phyloP scores from a whole-genome alignment of 2,888 invertebrate genomes.

The Copidosoma aretas region DNA sequence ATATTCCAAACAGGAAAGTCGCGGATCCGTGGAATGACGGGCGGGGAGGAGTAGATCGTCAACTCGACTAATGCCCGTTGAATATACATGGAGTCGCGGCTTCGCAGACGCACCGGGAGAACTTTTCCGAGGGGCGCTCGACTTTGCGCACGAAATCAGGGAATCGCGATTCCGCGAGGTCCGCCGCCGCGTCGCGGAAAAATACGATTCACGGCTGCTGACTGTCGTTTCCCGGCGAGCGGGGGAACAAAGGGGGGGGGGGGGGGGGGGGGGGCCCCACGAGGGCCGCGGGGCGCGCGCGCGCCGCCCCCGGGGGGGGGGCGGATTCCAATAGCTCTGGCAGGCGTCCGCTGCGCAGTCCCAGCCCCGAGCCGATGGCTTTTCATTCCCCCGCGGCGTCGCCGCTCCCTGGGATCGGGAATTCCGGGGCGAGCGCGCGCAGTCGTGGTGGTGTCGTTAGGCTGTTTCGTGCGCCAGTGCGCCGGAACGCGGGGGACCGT shows the following conservation, averaged over 20 bases:
- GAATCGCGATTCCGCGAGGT: conserved; percentile 54
- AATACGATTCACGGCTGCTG: conserved; percentile 57
- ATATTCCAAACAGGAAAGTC: background rate
- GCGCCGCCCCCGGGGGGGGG: too few relatives aligned
- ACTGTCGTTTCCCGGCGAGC: conserved; percentile 49
- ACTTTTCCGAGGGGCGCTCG: conserved; percentile 59
- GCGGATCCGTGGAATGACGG: background rate
- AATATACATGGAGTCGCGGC: conserved; percentile 29
- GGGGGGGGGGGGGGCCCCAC: too few relatives aligned
- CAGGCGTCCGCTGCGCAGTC: conserved; percentile 22
- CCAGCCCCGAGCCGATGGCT: conserved; percentile 5
- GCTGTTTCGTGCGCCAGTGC: background rate
- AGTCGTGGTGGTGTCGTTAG: too few relatives aligned
- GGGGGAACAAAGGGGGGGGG: too few relatives aligned
- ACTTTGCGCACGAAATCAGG: conserved; percentile 62
- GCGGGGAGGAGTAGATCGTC: conserved; percentile 20
- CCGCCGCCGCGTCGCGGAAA: conserved; percentile 24
- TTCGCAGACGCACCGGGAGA: too few relatives aligned
- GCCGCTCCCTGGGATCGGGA: conserved; percentile 5
- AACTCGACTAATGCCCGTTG: conserved; percentile 31
- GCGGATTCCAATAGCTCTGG: conserved; percentile 47
- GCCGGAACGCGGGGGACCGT: background rate
- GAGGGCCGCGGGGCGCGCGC: conserved; percentile 37
- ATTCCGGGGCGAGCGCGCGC: conserved; percentile 8
- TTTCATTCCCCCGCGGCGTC: conserved; percentile 7